phyloP scores from a whole-genome alignment of 2,797 vertebrate genomes.

The Paramormyrops hopkinsi region DNA sequence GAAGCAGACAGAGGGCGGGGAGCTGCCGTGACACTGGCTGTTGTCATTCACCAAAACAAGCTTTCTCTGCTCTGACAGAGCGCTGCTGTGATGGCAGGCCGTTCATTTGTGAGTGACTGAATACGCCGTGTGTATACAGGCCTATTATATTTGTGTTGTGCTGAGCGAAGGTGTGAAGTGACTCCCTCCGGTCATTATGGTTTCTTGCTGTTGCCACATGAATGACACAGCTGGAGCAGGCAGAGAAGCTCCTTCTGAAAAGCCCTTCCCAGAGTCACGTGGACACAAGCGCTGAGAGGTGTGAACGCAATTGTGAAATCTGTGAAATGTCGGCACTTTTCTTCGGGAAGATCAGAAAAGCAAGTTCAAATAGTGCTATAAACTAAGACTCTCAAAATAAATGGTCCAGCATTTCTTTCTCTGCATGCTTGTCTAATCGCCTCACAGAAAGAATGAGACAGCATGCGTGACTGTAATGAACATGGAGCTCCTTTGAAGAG shows the following conservation, averaged over 20 bases:
- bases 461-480: not conserved
- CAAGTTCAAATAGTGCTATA: not conserved
- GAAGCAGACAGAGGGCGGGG: not conserved
- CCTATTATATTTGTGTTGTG: not conserved
- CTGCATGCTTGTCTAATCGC: not conserved
- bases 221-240: slow-evolving; percentile 1
- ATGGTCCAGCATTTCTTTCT: not conserved
- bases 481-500: not conserved
- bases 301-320: not conserved
- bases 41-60: not conserved
- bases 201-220: not conserved
- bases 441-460: not conserved
- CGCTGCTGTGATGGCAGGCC: not conserved
- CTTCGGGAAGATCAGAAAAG: not conserved
- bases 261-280: not conserved
- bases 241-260: not conserved
- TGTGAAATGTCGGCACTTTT: not conserved
- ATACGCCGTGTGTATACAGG: not conserved
- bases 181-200: not conserved
- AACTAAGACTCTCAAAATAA: not conserved
- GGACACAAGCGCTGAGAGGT: not conserved
- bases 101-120: not conserved
- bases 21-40: not conserved
- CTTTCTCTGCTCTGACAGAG: not conserved
- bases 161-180: not conserved